These are phyloP conservation scores for Euphonia xanthogaster DNA, from an alignment of 2,797 vertebrate species.

Conservation along the genomic window DNA sequence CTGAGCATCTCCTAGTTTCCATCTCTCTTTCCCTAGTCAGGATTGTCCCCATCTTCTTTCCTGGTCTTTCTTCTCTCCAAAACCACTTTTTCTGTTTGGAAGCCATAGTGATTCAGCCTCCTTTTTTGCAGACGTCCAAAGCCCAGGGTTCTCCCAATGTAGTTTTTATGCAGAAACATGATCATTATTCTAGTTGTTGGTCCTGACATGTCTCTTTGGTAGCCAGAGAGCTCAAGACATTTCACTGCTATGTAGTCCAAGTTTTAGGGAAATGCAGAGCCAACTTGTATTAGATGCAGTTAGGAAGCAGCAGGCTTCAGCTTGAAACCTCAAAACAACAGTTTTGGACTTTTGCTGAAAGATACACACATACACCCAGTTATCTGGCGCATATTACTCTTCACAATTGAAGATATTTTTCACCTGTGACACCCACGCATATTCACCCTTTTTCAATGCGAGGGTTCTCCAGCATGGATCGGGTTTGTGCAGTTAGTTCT, in stretches of 20 bases:
- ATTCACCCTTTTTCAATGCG: background rate
- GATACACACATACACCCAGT: background rate
- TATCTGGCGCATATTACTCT: background rate
- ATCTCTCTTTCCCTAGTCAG: rapidly evolving
- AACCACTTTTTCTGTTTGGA: background rate
- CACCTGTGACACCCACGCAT: background rate
- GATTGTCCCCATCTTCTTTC: background rate
- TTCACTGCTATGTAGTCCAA: background rate
- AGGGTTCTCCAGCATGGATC: background rate
- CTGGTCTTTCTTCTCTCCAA: background rate
- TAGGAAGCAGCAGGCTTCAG: background rate
- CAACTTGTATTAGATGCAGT: background rate
- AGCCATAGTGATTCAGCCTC: background rate
- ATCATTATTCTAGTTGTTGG: background rate
- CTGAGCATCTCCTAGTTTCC: background rate
- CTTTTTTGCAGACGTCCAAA: rapidly evolving
- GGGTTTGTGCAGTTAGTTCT: background rate
- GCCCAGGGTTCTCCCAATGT: background rate
- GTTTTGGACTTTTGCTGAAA: background rate
- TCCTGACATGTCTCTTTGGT: background rate
- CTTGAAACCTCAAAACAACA: background rate
- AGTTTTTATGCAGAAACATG: background rate
- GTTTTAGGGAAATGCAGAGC: background rate
- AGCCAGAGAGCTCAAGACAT: background rate
- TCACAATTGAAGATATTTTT: background rate